Conservation (phyloP, 1,140 invertebrate genomes). For the Brachionus paranguensis region DNA sequence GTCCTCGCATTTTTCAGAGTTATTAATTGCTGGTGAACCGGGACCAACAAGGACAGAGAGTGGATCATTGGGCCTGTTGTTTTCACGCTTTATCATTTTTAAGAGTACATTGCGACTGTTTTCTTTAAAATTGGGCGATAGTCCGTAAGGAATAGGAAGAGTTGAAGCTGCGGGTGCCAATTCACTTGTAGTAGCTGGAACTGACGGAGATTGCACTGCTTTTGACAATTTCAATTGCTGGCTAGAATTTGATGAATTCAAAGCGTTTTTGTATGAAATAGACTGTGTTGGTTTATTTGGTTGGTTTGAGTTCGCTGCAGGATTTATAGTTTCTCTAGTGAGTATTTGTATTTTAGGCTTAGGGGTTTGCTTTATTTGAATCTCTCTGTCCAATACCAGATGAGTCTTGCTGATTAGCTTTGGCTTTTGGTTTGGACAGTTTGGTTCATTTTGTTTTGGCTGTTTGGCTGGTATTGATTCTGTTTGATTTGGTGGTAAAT, state of each 20-base stretch:
- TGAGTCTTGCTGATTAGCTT: slow-evolving; percentile 20
- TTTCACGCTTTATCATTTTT: background rate
- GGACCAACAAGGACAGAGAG: background rate
- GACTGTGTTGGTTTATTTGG: background rate
- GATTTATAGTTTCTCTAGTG: background rate
- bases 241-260: background rate
- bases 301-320: background rate
- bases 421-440: background rate
- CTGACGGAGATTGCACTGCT: background rate
- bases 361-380: background rate
- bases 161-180: slow-evolving; percentile 1
- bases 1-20: background rate
- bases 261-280: background rate
- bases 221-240: background rate
- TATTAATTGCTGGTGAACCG: background rate
- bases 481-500: background rate
- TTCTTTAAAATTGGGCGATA: background rate
- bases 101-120: background rate
- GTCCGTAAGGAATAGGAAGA: background rate
- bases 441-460: background rate
- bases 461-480: background rate
- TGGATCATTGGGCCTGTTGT: background rate
- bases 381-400: background rate
- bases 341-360: slow-evolving; percentile 25
- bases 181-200: background rate